Evolutionary conservation across 2,888 invertebrate genomes (phyloP), one percentile per base, ranked within the genome.

Genomic region (Rutpela maculata): DNA sequence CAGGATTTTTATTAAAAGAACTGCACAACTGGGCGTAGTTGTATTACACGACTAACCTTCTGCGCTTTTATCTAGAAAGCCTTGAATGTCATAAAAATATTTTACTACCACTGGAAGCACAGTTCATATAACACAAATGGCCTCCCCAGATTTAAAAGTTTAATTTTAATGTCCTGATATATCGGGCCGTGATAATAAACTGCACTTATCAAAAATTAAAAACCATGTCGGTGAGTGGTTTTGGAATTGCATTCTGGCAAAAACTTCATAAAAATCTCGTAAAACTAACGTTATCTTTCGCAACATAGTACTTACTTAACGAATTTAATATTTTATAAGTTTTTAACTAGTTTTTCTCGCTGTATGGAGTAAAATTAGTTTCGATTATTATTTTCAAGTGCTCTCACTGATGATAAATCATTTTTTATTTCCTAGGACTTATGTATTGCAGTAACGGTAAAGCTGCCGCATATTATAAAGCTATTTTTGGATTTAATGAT

Each of bases 181-280:
- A 84, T 82, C 80, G 80, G 76, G 76, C 72, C 66, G 63, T 74
- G 77, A 81, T 83, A 81, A 84, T 83, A 84, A 83, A 81, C 76
- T 80, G 78, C 79, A 82, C 81, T 84, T 84, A 84, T 84, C 82
- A 83, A 84, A 84, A 84, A 84, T 84, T 84, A 84, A 84, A 84
- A 79, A 77, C 74, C 74, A 62, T 75, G 78, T 68, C 76, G 77
- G 80, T 78, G 78, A 76, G 79, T 75, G 73, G 78, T 75, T 78
- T 77, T 67, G 74, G 74, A 78, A 80, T 79, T 83, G 79, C 81
- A 83, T 80, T 81, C 79, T 76, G 75, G 73, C 60, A 35, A 78
- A 78, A 83, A 83, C 81, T 85, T 84, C 82, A 85, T 85, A 85
- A 85, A 85, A 85, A 84, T 84, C 83, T 82, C 84, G 81, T 85